Base-by-base conservation (phyloP, 1,140 invertebrate genomes). In the Ylistrum balloti region DNA sequence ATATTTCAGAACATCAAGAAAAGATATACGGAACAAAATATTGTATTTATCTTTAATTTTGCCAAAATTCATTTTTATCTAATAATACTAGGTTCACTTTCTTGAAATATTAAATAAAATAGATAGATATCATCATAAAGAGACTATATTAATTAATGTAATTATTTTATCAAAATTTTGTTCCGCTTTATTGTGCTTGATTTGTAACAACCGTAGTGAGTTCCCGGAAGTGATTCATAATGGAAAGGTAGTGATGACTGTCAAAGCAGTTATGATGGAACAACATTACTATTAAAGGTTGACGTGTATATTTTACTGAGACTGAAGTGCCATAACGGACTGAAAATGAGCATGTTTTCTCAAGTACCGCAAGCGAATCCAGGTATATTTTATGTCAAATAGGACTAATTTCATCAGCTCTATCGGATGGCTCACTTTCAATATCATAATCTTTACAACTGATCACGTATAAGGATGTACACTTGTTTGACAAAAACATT, bases 341-440 rank as follows among this genome's bases (percentile, higher is more conserved):
- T 22, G 85, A 88, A 22, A 45, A n/a, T 48, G 32, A 56, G 33
- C 85, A 89, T 89, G 90, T 89, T 89, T 88, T 86, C 88, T 28
- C 88, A 91, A 85, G 87, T 89, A 28, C 88, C 88, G 32, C 88
- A 88, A 15, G 87, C 34, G 38, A 85, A 88, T 38, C 88, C 74
- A 89, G 90, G 90, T 91, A 91, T 74, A 87, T 85, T 85, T 11
- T 38, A 5, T 88, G 34, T 33, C 35, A 33, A 33, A 33, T 0
- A 33, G 20, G 22, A 86, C 88, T 33, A 15, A 87, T 7, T 38
- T 38, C 13, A 38, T n/a, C n/a, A n/a, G n/a, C 35, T 7, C 35
- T 38, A 86, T 34, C 85, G 34, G 35, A 86, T 88, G 56, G 38
- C 87, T 88, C 41, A 88, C 89, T n/a, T 86, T 87, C 33, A 87